phyloP scores from a whole-genome alignment of 1,140 invertebrate species.

The Neodiprion fabricii region DNA sequence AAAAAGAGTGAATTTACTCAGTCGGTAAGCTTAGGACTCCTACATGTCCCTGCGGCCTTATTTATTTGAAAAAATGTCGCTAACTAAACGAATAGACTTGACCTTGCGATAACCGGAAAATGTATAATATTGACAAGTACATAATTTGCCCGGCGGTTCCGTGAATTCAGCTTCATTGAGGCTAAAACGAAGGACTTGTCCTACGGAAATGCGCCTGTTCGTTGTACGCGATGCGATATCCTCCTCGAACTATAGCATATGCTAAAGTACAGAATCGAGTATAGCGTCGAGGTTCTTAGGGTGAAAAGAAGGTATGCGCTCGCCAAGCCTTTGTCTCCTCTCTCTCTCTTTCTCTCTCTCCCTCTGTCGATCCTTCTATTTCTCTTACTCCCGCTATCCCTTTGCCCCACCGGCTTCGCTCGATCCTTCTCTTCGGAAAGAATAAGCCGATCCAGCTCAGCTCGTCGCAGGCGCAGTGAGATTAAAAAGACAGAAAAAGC shows the following conservation, averaged over 20 bases:
- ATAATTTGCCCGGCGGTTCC: too few relatives aligned
- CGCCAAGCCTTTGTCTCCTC: constrained; percentile 23
- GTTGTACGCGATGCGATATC: neutral
- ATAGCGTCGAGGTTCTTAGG: neutral
- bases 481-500: constrained; percentile 47
- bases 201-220: neutral
- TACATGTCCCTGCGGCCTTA: too few relatives aligned
- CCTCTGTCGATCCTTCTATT: constrained; percentile 3
- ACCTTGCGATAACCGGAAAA: too few relatives aligned
- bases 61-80: too few relatives aligned
- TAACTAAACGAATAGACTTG: too few relatives aligned
- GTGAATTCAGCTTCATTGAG: too few relatives aligned
- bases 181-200: neutral
- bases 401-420: constrained; percentile 13
- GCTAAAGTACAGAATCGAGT: neutral
- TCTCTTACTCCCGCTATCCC: neutral
- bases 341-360: neutral
- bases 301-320: constrained; percentile 25
- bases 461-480: constrained; percentile 17
- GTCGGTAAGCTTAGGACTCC: too few relatives aligned
- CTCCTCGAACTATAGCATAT: neutral
- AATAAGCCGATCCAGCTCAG: constrained; percentile 20
- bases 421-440: constrained; percentile 25
- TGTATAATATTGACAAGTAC: too few relatives aligned
- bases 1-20: too few relatives aligned